Evolutionary conservation across 2,888 invertebrate genomes (phyloP), one percentile per base, ranked within the genome.

Genomic region (Amphipyra tragopoginis): DNA sequence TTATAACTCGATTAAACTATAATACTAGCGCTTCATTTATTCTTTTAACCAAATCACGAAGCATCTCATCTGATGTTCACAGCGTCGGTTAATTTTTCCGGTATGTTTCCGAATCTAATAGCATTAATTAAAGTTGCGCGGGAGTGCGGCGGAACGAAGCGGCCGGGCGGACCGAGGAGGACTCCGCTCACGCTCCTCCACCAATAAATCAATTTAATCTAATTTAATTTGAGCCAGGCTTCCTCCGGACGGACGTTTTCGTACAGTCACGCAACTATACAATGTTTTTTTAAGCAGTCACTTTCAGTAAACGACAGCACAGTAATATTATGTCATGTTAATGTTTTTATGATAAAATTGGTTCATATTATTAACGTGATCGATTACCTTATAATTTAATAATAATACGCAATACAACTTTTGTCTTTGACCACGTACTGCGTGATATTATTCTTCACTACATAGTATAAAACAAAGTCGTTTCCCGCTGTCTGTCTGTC

Each of bases 181-280:
- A 84, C 83, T 71, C 60, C 77, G 65, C 86, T 88, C 89, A 88
- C 90, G 90, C 85, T 89, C 87, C 88, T 88, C 83, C 82, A 86
- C 86, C 89, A 89, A 91, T 93, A 94, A 94, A 94, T 94, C 94
- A 94, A 94, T 94, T 94, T 93, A 91, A 93, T 93, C 90, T 94
- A 93, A 94, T 93, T 93, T 93, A 93, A 93, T 94, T 94, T 91
- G 83, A 88, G 85, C 86, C 88, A 86, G 84, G 88, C 88, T 91
- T 93, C 92, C 91, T 91, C 83, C 85, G 83, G 78, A 80, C 79
- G 79, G 67, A 75, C 74, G 73, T 76, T 84, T 86, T 81, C 76
- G 85, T 74, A 65, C 52, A 86, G 90, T 92, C 94, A 93, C 92
- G 93, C 93, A 85, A 93, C 70, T 73, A 43, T 26, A 56, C 15